These are phyloP conservation scores for Conomelus anceps DNA, from an alignment of 2,888 invertebrate genomes.

Conservation along the genomic window DNA sequence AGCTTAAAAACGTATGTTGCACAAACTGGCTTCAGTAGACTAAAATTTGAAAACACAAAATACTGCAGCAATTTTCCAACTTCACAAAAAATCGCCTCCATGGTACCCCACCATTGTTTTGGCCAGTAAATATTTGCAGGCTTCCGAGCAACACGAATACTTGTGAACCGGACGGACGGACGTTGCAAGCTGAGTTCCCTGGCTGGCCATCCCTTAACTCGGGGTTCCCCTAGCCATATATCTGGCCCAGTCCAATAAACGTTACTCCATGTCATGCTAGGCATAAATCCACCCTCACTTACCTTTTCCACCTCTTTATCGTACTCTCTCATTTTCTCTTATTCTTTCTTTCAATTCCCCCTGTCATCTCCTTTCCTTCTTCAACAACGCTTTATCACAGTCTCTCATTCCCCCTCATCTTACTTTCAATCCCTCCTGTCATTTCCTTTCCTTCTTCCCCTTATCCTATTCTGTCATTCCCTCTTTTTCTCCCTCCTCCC, in stretches of 20 bases:
- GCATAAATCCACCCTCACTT: neutral
- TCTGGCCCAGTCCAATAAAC: constrained; percentile 5
- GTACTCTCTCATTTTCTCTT: neutral
- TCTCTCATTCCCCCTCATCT: neutral
- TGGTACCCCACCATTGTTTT: too few relatives aligned
- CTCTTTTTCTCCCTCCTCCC: neutral
- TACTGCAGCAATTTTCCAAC: too few relatives aligned
- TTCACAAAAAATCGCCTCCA: neutral
- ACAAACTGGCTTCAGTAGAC: too few relatives aligned
- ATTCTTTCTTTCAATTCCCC: neutral
- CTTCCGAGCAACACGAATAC: neutral
- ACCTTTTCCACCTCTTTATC: neutral
- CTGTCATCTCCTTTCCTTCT: neutral
- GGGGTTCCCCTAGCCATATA: neutral
- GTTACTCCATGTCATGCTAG: neutral
- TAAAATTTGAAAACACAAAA: too few relatives aligned
- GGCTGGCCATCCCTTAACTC: neutral
- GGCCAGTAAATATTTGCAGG: neutral
- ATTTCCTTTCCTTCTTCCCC: neutral
- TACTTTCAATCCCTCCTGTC: too few relatives aligned
- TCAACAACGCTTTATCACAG: neutral
- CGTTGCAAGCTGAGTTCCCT: too few relatives aligned
- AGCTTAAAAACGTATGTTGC: too few relatives aligned
- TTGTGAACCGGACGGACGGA: neutral
- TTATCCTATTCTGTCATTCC: neutral